These are phyloP conservation scores for Drosophila borealis DNA, from an alignment of 2,888 invertebrate genomes.

Conservation along the genomic window DNA sequence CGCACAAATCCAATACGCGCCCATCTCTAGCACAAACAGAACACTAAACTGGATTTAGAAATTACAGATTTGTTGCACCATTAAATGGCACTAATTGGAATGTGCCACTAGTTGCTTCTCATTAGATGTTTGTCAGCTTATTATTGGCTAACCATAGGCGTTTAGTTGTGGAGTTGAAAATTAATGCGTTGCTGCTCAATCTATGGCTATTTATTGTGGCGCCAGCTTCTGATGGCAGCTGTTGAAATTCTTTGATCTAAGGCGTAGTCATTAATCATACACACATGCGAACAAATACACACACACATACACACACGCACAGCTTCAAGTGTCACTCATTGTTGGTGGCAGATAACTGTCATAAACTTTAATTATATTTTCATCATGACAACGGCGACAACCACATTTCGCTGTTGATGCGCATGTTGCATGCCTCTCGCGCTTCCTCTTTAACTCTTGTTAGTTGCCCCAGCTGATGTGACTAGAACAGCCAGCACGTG, in stretches of 20 bases:
- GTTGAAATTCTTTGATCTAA: constrained; percentile 29
- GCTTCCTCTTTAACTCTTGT: constrained; percentile 3
- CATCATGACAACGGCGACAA: constrained; percentile 59
- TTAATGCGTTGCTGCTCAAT: constrained; percentile 27
- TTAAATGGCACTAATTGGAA: constrained; percentile 9
- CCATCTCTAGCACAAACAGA: background rate
- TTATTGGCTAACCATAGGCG: constrained; percentile 4
- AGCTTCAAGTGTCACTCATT: constrained; percentile 58
- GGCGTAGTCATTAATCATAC: constrained; percentile 65
- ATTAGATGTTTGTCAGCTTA: constrained; percentile 4
- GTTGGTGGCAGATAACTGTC: constrained; percentile 75
- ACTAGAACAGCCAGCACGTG: constrained; percentile 61
- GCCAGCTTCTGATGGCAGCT: constrained; percentile 23
- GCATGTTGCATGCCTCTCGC: constrained; percentile 48
- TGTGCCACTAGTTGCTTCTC: constrained; percentile 8
- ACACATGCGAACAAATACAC: background rate
- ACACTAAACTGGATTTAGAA: constrained; percentile 7
- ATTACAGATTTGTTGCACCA: constrained; percentile 7
- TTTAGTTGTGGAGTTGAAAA: constrained; percentile 9
- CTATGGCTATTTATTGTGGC: constrained; percentile 36
- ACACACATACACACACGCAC: constrained; percentile 10
- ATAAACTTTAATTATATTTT: constrained; percentile 81
- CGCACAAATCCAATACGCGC: background rate
- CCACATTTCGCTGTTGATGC: constrained; percentile 32
- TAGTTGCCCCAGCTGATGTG: constrained; percentile 26